Conservation (phyloP, 2,797 vertebrate genomes). For the Simalia tracyae region DNA sequence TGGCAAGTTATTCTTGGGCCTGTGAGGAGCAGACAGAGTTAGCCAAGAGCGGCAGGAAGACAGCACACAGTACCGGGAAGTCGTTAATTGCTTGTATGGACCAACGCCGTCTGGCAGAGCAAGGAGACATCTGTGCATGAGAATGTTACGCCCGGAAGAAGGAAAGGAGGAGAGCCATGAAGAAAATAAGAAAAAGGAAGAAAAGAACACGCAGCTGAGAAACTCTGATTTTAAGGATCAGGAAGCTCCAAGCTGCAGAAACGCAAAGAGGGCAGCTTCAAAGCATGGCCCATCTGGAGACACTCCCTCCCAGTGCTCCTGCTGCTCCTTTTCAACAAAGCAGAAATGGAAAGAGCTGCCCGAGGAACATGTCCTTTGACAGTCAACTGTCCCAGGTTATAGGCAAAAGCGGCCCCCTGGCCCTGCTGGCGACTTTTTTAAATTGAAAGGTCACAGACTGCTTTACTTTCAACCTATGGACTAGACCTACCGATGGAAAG, state of each 20-base stretch:
- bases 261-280: neutral
- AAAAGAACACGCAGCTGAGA: slow-evolving; percentile 69
- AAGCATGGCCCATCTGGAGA: neutral
- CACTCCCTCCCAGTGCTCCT: neutral
- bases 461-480: neutral
- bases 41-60: slow-evolving; percentile 75
- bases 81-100: slow-evolving; percentile 97
- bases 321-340: neutral
- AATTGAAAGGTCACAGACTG: neutral
- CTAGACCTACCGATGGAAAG: neutral
- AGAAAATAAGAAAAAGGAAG: slow-evolving; percentile 76
- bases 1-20: slow-evolving; percentile 81
- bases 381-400: neutral
- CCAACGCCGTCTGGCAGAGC: slow-evolving; percentile 93
- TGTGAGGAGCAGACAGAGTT: slow-evolving; percentile 70
- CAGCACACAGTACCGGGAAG: slow-evolving; percentile 92
- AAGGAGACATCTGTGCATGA: slow-evolving; percentile 87
- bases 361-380: neutral
- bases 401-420: neutral
- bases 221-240: slow-evolving; percentile 43
- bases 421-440: neutral
- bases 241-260: slow-evolving; percentile 8
- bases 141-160: slow-evolving; percentile 75
- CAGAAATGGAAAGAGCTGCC: too few species aligned
- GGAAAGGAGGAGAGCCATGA: slow-evolving; percentile 71